Evolutionary conservation across 2,797 vertebrate species (phyloP).

Genomic region (Odontamblyopus lacepedii): DNA sequence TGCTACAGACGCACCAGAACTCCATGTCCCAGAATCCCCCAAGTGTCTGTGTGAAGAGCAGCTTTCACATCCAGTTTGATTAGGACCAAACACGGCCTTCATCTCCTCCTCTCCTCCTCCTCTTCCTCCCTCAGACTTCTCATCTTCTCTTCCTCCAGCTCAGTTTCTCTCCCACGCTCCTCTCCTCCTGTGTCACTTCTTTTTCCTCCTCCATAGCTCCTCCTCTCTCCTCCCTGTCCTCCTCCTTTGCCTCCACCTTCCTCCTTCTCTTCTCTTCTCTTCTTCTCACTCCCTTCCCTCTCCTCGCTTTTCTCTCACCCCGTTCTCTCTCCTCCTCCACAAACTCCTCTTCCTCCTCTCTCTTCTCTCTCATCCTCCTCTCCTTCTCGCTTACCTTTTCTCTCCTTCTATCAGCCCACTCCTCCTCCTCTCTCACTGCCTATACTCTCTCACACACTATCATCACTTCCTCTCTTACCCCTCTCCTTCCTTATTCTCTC

Average conservation of each 20-base stretch:
- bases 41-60: slow-evolving; percentile 54
- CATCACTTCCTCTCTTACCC: too few relatives aligned
- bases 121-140: slow-evolving; percentile 32
- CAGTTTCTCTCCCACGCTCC: too few relatives aligned
- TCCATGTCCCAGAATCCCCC: slow-evolving; percentile 42
- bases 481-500: too few relatives aligned
- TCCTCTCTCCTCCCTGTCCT: background rate
- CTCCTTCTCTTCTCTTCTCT: too few relatives aligned
- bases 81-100: slow-evolving; percentile 16
- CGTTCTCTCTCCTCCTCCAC: too few relatives aligned
- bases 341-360: background rate
- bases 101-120: background rate
- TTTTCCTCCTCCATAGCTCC: too few relatives aligned
- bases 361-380: background rate
- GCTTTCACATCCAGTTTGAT: slow-evolving; percentile 39
- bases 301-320: too few relatives aligned
- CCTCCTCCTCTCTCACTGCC: slow-evolving; percentile 20
- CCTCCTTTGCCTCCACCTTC: too few relatives aligned
- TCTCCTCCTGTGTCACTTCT: too few relatives aligned
- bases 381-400: background rate
- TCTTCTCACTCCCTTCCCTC: background rate
- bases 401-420: too few relatives aligned
- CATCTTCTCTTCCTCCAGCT: slow-evolving; percentile 17
- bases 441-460: background rate
- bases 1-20: slow-evolving; percentile 58